These are phyloP conservation scores for Coremacera marginata DNA, from an alignment of 2,888 invertebrate species.

Conservation along the genomic window DNA sequence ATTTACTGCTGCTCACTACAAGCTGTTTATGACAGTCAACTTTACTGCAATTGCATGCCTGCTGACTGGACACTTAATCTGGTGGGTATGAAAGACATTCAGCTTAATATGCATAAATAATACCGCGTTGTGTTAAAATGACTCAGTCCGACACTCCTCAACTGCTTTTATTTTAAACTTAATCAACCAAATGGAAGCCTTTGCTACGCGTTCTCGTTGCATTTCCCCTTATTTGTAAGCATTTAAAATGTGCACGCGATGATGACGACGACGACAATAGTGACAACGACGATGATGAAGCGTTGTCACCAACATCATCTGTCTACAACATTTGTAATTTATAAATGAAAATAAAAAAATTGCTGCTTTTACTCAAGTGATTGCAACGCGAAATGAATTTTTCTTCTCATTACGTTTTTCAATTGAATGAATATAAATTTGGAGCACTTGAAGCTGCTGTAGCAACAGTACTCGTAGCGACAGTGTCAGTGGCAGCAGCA, in stretches of 20 bases:
- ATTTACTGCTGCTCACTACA: too few relatives aligned
- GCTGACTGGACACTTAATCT: too few relatives aligned
- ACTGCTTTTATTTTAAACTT: constrained; percentile 36
- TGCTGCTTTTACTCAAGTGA: constrained; percentile 18
- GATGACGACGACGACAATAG: neutral
- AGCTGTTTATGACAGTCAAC: too few relatives aligned
- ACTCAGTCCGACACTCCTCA: neutral
- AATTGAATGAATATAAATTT: constrained; percentile 22
- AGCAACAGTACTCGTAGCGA: neutral
- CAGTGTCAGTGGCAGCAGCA: neutral
- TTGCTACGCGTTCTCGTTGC: constrained; percentile 25
- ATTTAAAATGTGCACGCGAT: constrained; percentile 8
- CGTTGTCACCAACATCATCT: constrained; percentile 22
- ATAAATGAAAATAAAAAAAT: constrained; percentile 11
- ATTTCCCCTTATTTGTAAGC: constrained; percentile 19
- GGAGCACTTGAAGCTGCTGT: neutral
- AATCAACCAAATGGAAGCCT: constrained; percentile 47
- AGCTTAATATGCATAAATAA: too few relatives aligned
- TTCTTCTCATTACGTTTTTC: constrained; percentile 28
- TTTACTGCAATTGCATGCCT: too few relatives aligned
- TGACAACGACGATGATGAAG: neutral
- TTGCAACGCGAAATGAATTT: constrained; percentile 20
- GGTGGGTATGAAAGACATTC: too few relatives aligned
- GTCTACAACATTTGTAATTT: constrained; percentile 3
- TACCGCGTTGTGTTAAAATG: too few relatives aligned